A percentile compares a stretch with the other conserved stretches of the same genome.
Evolutionary conservation across 2,888 invertebrate genomes (phyloP).

Genomic region (Drosophila colorata): DNA sequence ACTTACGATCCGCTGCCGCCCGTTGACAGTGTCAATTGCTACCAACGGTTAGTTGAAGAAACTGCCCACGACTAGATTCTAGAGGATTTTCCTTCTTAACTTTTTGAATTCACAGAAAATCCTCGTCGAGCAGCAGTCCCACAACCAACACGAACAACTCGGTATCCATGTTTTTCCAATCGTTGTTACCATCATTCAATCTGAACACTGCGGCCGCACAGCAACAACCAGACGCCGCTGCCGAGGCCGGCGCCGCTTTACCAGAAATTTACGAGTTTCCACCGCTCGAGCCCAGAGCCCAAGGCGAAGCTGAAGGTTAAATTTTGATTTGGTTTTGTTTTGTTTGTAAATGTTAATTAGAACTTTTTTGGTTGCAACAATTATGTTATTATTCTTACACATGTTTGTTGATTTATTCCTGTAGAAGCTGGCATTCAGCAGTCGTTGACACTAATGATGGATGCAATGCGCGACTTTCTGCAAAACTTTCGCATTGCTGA

Average conservation of each 20-base stretch:
- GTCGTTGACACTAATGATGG: constrained; percentile 89
- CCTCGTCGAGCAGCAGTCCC: constrained; percentile 83
- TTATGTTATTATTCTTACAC: constrained; percentile 2
- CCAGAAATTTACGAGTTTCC: constrained; percentile 7
- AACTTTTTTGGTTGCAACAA: background rate
- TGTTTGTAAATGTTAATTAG: constrained; percentile 19
- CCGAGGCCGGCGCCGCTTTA: constrained; percentile 25
- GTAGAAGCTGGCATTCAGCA: constrained; percentile 86
- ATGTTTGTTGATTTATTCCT: constrained; percentile 12
- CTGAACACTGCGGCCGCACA: constrained; percentile 63
- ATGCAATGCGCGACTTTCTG: constrained; percentile 90
- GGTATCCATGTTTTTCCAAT: constrained; percentile 89
- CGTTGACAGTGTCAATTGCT: constrained; percentile 90
- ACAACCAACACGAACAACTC: constrained; percentile 82
- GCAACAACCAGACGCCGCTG: constrained; percentile 48
- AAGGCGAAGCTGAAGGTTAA: constrained; percentile 66
- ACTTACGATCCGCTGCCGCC: constrained; percentile 93
- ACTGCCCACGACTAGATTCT: background rate
- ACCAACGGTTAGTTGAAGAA: constrained; percentile 86
- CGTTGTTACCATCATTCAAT: constrained; percentile 90
- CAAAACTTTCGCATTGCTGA: constrained; percentile 88
- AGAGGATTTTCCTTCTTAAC: background rate
- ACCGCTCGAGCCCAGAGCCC: constrained; percentile 18
- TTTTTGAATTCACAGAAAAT: constrained; percentile 70
- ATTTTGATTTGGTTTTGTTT: constrained; percentile 16